Conservation (phyloP, 92 coral and sea anemone species). For the Porites lobata region DNA sequence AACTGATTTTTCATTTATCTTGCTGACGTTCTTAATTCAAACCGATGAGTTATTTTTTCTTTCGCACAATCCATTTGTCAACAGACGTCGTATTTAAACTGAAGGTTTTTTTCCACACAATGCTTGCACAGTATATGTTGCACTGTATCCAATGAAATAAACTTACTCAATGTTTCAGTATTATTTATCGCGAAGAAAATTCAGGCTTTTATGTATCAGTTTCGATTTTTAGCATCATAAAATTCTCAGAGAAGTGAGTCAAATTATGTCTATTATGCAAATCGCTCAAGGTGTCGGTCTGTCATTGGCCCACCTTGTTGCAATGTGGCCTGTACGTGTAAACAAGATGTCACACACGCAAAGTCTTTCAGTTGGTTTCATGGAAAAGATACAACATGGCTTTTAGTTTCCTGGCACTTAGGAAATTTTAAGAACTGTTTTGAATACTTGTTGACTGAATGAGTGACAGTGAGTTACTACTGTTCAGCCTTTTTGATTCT, state of each 20-base stretch:
- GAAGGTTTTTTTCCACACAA: no score
- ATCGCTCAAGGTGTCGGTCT: slow-evolving; percentile 18
- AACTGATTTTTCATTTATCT: neutral
- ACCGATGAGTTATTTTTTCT: neutral
- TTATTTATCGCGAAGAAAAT: neutral
- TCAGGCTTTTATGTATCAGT: neutral
- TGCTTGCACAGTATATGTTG: neutral
- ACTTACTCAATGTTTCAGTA: no score
- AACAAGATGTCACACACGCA: neutral
- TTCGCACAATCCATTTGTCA: neutral
- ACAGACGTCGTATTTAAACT: neutral
- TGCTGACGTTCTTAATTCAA: neutral
- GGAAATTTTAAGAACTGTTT: no score
- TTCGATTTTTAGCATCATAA: neutral
- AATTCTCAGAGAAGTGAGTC: neutral
- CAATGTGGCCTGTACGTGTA: neutral
- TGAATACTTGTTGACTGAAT: no score
- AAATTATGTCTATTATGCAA: neutral
- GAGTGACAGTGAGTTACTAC: no score
- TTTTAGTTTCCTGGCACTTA: no score
- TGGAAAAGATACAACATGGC: no score
- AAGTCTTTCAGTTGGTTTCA: neutral
- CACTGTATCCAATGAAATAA: neutral
- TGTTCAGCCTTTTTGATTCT: no score
- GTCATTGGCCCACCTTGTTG: slow-evolving; percentile 1